Base-by-base conservation (phyloP, 2,113 vertebrate genomes). In the Castor canadensis region DNA sequence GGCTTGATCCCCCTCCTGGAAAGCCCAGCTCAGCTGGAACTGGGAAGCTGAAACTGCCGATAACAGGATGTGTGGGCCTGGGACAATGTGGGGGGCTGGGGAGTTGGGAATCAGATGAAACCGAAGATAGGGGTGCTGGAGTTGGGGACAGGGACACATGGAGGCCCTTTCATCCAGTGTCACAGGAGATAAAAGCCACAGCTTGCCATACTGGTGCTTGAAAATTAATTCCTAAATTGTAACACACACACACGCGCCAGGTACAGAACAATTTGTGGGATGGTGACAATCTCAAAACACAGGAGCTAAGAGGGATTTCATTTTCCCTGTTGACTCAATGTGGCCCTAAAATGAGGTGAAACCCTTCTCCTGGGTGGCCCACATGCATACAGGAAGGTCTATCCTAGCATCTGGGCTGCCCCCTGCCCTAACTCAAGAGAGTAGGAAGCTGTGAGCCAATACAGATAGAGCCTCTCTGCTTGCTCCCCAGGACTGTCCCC, bases 401-500 rank as follows among this genome's bases (percentile, higher is more conserved):
- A 80, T 11, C 20, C 9, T 28, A 6, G 71, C 32, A 0, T 24
- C 3, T 0, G 5, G 52, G 30, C 11, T 7, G 43, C 62, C n/a
- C 67, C 54, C 16, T 64, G 2, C 9, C 32, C 1, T 0, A 28
- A 80, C 86, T 28, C 58, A 52, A 43, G 30, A 0, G 1, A 16
- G 26, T 6, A 12, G 7, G 16, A 58, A 24, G 20, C 43, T 60
- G 1, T 38, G 22, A 80, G 38, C 58, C 0, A 9, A n/a, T n/a
- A 82, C 82, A 75, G 22, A 95, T 3, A 0, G 20, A 84, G 1
- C 24, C 40, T 91, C 89, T 92, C 40, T 87, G 0, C 94, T 95
- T 84, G n/a, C 54, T 87, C 24, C 60, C 12, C 75, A 99, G 99
- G 99, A 99, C 98, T 99, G 99, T 92, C 99, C 99, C 43, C 99